Percentiles rank a stretch among this genome's conserved stretches.
Evolutionary conservation across 2,888 invertebrate species (phyloP).

Genomic region (Parnassius smintheus): DNA sequence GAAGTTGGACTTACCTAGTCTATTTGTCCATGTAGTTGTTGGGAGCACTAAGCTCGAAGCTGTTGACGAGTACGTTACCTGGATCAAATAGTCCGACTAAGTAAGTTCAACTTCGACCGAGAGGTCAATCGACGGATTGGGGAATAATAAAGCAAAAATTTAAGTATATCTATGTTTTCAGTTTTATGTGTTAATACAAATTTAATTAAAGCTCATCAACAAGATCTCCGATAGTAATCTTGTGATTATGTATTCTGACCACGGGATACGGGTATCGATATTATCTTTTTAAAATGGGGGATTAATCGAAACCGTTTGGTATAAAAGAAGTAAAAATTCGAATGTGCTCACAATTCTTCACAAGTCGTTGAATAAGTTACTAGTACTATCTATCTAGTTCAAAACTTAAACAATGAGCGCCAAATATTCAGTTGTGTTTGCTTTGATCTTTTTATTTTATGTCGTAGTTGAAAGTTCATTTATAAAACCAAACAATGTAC

Average conservation of each 20-base stretch:
- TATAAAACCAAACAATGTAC: constrained; percentile 72
- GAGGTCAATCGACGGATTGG: no score
- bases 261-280: constrained; percentile 36
- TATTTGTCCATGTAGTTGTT: no score
- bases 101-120: no score
- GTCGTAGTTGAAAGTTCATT: constrained; percentile 57
- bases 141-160: no score
- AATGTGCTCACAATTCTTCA: constrained; percentile 37
- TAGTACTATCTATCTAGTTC: constrained; percentile 31
- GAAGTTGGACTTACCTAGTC: no score
- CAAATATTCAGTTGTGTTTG: constrained; percentile 47
- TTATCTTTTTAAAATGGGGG: constrained; percentile 52
- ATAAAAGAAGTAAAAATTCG: constrained; percentile 43
- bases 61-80: no score
- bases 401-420: constrained; percentile 48
- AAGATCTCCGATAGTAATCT: constrained; percentile 36
- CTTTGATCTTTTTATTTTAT: constrained; percentile 55
- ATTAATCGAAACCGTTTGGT: constrained; percentile 47
- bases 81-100: no score
- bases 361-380: constrained; percentile 13
- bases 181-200: no score
- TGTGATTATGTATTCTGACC: constrained; percentile 43
- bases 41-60: no score
- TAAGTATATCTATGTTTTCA: no score
- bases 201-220: constrained; percentile 3